Evolutionary conservation across 2,888 invertebrate species (phyloP).

Genomic region (Dichetophora obliterata): DNA sequence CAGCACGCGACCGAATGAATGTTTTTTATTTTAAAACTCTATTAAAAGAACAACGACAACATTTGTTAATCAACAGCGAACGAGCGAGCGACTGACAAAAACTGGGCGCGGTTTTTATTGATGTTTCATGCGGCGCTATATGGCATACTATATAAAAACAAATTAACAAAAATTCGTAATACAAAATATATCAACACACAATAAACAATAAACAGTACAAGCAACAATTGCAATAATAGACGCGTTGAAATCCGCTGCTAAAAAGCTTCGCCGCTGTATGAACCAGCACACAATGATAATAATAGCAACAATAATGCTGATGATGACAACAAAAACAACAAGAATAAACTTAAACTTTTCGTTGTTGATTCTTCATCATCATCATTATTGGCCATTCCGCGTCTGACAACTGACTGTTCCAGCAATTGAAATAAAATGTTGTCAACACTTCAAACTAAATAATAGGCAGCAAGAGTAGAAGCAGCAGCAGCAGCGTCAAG

Average conservation of each 20-base stretch:
- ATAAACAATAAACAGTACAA: conserved; percentile 33
- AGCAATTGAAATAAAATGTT: conserved; percentile 45
- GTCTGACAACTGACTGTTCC: conserved; percentile 21
- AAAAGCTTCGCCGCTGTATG: conserved; percentile 17
- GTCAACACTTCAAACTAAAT: conserved; percentile 41
- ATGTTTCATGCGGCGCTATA: conserved; percentile 11
- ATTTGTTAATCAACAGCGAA: not conserved
- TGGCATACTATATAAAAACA: conserved; percentile 15
- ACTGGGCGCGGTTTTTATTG: conserved; percentile 33
- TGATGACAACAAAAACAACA: conserved; percentile 20
- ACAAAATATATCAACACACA: conserved; percentile 30
- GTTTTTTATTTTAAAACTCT: not conserved
- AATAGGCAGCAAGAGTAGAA: not conserved
- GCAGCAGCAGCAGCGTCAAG: not conserved
- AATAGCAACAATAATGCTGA: conserved; percentile 30
- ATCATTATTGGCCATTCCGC: conserved; percentile 27
- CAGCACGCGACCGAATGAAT: conserved; percentile 33
- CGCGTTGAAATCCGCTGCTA: conserved; percentile 34
- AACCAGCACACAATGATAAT: conserved; percentile 3
- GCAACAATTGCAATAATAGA: conserved; percentile 39
- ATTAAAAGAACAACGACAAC: not conserved
- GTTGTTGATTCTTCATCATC: conserved; percentile 15
- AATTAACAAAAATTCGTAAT: conserved; percentile 26
- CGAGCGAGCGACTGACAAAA: conserved; percentile 2
- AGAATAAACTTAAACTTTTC: not conserved